Conservation (phyloP, 2,888 invertebrate species). For the Pemphredon lugubris region DNA sequence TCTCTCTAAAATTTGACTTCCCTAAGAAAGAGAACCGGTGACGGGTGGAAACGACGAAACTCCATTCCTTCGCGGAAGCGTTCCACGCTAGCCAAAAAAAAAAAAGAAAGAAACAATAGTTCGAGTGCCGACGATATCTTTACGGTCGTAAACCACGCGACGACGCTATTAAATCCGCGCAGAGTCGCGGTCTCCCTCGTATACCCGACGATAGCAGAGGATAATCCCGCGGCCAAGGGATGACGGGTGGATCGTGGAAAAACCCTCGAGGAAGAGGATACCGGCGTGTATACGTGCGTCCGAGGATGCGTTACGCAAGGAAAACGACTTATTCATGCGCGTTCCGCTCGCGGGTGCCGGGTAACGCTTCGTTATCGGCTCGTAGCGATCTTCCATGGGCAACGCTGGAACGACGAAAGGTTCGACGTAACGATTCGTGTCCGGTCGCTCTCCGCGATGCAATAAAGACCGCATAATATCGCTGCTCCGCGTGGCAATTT, state of each 20-base stretch:
- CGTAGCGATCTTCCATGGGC: slow-evolving; percentile 59
- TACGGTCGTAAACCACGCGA: background rate
- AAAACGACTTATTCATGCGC: slow-evolving; percentile 68
- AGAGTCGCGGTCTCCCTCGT: too few relatives aligned
- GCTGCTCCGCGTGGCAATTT: slow-evolving; percentile 32
- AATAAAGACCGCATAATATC: slow-evolving; percentile 51
- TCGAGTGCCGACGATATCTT: background rate
- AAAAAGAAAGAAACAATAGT: too few relatives aligned
- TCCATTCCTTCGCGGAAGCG: too few relatives aligned
- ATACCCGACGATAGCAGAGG: too few relatives aligned
- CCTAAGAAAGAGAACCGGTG: too few relatives aligned
- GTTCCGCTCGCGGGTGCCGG: slow-evolving; percentile 66
- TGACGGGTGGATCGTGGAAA: too few relatives aligned
- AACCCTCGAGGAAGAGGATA: too few relatives aligned
- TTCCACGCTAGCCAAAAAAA: too few relatives aligned
- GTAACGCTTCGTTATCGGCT: slow-evolving; percentile 58
- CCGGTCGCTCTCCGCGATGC: slow-evolving; percentile 55
- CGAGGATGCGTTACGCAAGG: slow-evolving; percentile 64
- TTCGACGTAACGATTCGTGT: slow-evolving; percentile 75
- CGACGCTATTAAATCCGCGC: background rate
- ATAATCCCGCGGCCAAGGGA: too few relatives aligned
- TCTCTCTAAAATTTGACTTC: too few relatives aligned
- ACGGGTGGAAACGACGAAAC: too few relatives aligned
- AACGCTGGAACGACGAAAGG: slow-evolving; percentile 67
- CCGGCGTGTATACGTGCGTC: too few relatives aligned